Evolutionary conservation across 2,888 invertebrate species (phyloP).

Genomic region (Oxytorus armatus): DNA sequence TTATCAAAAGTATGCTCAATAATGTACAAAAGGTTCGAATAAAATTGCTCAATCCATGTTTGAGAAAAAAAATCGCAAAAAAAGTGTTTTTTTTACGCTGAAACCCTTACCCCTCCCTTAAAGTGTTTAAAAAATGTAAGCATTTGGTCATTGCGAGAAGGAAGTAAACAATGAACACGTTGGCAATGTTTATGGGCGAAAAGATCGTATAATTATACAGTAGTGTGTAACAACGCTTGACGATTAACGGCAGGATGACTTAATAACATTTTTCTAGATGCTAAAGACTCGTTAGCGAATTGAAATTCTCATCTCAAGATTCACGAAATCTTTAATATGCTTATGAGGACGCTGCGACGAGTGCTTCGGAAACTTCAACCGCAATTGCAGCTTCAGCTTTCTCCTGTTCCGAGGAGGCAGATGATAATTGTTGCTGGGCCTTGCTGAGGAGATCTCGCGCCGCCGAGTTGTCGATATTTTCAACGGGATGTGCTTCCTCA

Average conservation of each 20-base stretch:
- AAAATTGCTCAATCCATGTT: too few species aligned
- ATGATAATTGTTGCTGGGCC: slow-evolving; percentile 92
- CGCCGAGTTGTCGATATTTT: slow-evolving; percentile 91
- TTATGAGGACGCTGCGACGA: slow-evolving; percentile 92
- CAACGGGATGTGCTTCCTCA: slow-evolving; percentile 96
- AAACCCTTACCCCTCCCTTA: too few species aligned
- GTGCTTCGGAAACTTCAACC: slow-evolving; percentile 96
- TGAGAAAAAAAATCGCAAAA: too few species aligned
- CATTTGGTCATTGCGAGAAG: not conserved
- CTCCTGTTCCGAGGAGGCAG: slow-evolving; percentile 93
- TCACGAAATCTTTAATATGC: slow-evolving; percentile 6
- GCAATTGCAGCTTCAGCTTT: slow-evolving; percentile 96
- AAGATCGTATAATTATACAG: slow-evolving; percentile 66
- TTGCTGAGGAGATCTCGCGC: slow-evolving; percentile 93
- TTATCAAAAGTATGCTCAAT: too few species aligned
- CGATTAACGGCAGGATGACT: slow-evolving; percentile 59
- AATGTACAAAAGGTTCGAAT: too few species aligned
- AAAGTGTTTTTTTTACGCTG: too few species aligned
- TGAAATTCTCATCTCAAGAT: slow-evolving; percentile 33
- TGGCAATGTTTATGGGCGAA: slow-evolving; percentile 38
- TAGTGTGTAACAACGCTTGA: slow-evolving; percentile 64
- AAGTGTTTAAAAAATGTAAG: not conserved
- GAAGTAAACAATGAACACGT: not conserved
- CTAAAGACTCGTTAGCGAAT: slow-evolving; percentile 44
- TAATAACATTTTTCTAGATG: slow-evolving; percentile 57